Conservation (phyloP, 2,797 vertebrate species). For the Lateolabrax maculatus region DNA sequence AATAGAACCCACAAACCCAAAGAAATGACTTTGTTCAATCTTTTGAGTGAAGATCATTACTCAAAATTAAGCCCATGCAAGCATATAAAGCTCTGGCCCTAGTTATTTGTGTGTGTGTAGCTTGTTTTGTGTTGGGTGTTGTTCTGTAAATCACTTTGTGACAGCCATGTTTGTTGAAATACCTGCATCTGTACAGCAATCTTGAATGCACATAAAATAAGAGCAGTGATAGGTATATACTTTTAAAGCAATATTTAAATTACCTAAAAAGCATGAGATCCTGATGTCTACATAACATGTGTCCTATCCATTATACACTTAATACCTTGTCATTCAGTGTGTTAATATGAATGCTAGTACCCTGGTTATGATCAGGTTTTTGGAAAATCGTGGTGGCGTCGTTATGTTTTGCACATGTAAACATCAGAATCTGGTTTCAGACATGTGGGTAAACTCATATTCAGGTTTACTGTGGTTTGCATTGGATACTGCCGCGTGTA, state of each 20-base stretch:
- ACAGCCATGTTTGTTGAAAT: neutral
- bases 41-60: slow-evolving; percentile 25
- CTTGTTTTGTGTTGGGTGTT: neutral
- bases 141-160: slow-evolving; percentile 14
- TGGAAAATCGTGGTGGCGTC: neutral
- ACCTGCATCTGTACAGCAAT: neutral
- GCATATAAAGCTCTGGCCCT: neutral
- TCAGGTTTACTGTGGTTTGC: neutral
- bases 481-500: neutral
- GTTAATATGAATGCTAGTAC: neutral
- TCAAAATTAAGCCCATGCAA: slow-evolving; percentile 21
- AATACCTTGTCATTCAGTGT: neutral
- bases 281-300: neutral
- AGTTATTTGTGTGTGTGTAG: slow-evolving; percentile 1
- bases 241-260: neutral
- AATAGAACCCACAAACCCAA: slow-evolving; percentile 27
- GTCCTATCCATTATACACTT: neutral
- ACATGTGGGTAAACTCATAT: neutral
- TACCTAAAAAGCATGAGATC: neutral
- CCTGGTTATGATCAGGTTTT: neutral
- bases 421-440: neutral
- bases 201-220: neutral
- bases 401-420: neutral
- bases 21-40: slow-evolving; percentile 22
- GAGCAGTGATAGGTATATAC: neutral